Percentiles rank a stretch among this genome's conserved stretches.
phyloP scores from a whole-genome alignment of 2,888 invertebrate species.

The Nomada fabriciana region DNA sequence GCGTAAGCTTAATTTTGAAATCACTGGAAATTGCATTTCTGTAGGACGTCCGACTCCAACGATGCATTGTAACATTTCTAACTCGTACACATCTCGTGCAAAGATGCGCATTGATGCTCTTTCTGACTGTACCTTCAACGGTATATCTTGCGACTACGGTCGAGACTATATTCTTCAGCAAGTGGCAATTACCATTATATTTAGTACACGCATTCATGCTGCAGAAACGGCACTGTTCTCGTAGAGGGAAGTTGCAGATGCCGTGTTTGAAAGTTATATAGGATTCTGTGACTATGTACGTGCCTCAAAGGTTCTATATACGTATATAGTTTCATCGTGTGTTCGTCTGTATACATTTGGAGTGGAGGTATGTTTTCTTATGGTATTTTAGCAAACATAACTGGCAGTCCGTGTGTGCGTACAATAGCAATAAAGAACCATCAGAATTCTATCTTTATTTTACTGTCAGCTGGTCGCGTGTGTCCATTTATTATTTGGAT shows the following conservation, averaged over 20 bases:
- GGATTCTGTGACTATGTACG: constrained; percentile 10
- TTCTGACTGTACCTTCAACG: not conserved
- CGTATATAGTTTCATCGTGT: not conserved
- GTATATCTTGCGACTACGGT: not conserved
- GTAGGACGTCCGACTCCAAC: too few species aligned
- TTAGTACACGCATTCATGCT: constrained; percentile 1
- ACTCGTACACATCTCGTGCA: too few species aligned
- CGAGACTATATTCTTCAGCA: not conserved
- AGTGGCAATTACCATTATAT: not conserved
- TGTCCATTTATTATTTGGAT: too few species aligned
- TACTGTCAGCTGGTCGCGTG: too few species aligned
- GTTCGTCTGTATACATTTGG: not conserved
- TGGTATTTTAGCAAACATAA: not conserved
- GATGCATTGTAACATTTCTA: not conserved
- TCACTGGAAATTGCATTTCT: too few species aligned
- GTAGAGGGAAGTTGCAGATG: not conserved
- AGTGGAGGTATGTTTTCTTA: constrained; percentile 9
- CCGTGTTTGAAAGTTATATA: constrained; percentile 7
- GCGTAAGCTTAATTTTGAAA: too few species aligned
- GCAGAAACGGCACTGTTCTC: not conserved
- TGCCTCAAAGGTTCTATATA: not conserved
- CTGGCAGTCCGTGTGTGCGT: not conserved
- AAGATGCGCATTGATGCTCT: not conserved
- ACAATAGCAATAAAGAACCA: too few species aligned
- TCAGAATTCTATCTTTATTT: too few species aligned